Percentiles rank a stretch among this genome's conserved stretches.
Conservation (phyloP, 2,888 invertebrate species). For the Trypoxylon attenuatum region DNA sequence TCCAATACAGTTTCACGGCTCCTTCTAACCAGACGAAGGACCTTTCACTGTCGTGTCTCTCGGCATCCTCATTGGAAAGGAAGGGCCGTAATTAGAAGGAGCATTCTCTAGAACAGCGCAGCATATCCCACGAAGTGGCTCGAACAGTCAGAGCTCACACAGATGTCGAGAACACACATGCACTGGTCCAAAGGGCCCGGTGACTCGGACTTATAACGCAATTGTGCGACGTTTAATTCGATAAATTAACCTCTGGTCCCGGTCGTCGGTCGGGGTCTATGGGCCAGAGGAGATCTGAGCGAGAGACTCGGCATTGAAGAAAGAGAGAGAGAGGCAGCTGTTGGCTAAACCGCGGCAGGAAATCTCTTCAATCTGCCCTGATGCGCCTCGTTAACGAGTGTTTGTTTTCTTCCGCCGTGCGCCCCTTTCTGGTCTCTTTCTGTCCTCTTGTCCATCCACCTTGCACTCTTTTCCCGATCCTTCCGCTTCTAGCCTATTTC, state of each 20-base stretch:
- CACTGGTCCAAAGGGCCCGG: conserved; percentile 51
- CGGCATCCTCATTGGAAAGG: no score
- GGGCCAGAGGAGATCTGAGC: conserved; percentile 41
- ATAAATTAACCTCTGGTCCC: conserved; percentile 71
- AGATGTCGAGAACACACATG: conserved; percentile 3
- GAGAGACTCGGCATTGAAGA: conserved; percentile 2
- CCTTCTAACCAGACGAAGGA: no score
- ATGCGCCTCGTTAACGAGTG: conserved; percentile 71
- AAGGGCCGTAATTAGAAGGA: no score
- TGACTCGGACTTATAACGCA: conserved; percentile 68
- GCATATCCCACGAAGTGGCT: no score
- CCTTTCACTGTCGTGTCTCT: no score
- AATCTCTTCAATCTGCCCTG: conserved; percentile 73
- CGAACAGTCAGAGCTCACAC: neutral
- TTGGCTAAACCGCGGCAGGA: conserved; percentile 67
- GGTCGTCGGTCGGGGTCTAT: conserved; percentile 56
- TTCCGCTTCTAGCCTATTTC: neutral
- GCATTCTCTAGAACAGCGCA: no score
- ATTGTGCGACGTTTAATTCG: conserved; percentile 71
- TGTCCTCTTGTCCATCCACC: conserved; percentile 19
- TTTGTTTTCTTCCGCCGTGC: conserved; percentile 68
- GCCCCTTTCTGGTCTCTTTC: conserved; percentile 20
- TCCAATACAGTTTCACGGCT: no score
- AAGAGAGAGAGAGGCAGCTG: conserved; percentile 47
- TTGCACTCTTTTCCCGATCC: conserved; percentile 2